Evolutionary conservation across 2,797 vertebrate genomes (phyloP), one percentile per base, ranked within the genome.

Genomic region (Loriculus beryllinus): DNA sequence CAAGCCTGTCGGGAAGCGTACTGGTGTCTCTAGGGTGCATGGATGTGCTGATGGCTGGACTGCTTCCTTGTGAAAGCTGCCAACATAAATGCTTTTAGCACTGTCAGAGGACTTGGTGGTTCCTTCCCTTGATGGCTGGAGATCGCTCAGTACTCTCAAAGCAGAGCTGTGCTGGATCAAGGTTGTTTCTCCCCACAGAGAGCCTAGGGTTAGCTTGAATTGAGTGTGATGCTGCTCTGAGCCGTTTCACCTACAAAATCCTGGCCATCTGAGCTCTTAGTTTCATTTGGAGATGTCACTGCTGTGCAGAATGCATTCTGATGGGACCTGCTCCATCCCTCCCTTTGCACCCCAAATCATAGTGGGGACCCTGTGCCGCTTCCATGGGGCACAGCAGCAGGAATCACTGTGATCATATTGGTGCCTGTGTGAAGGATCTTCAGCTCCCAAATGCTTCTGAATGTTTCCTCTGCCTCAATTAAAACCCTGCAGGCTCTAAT

Each of bases 111-210:
- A 29, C 5, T 5, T 15, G 25, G 28, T 48, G 40, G n/a, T 11
- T 70, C 54, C 57, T 78, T 17, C 31, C 19, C 39, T 39, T 20
- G 42, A 7, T 29, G 65, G 47, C 48, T 72, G 71, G 33, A 57
- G 60, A n/a, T n/a, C 0, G 0, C 54, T 37, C 1, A 0, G 37
- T 9, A 29, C 52, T 90, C 43, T 54, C 49, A 20, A 52, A 59
- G 49, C 56, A 33, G 26, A 47, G 39, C 17, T 16, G 15, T 0
- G 2, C 14, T 10, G 8, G 14, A 43, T 4, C 5, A 14, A 63
- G 31, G 15, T 22, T 26, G 8, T 14, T 42, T 69, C 16, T 39
- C 12, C 45, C 35, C 39, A 21, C n/a, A 2, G 1, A n/a, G 43
- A 75, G 5, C 28, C 19, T n/a, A 10, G 12, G 11, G n/a, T 7